phyloP scores from a whole-genome alignment of 2,888 invertebrate genomes.

The Drosophila buzzatii region DNA sequence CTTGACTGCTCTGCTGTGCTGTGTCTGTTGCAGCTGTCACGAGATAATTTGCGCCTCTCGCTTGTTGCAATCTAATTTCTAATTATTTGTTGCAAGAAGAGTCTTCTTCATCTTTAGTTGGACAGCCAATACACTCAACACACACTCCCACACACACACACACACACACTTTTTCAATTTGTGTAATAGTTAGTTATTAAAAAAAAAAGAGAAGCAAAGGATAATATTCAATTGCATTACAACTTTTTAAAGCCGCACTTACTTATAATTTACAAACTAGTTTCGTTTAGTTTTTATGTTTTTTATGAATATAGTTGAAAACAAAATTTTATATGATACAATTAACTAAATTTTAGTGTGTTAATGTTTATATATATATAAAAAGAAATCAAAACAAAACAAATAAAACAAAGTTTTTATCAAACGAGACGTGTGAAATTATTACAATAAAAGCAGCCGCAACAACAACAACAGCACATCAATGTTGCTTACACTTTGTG shows the following conservation, averaged over 20 bases:
- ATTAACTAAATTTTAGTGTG: conserved; percentile 63
- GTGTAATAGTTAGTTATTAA: conserved; percentile 55
- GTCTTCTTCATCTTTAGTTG: neutral
- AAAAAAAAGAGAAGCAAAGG: conserved; percentile 1
- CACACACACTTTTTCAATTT: conserved; percentile 35
- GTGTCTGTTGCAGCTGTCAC: conserved; percentile 37
- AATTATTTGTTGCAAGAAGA: neutral
- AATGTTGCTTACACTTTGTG: conserved; percentile 6
- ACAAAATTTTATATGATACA: conserved; percentile 65
- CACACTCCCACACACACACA: conserved; percentile 28
- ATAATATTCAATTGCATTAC: conserved; percentile 15
- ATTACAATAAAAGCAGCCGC: conserved; percentile 45
- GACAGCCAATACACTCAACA: conserved; percentile 20
- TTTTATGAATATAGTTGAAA: conserved; percentile 50
- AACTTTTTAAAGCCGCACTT: conserved; percentile 60
- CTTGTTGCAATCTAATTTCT: neutral
- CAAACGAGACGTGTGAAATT: conserved; percentile 63
- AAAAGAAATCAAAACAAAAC: conserved; percentile 60
- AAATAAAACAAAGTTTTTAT: conserved; percentile 76
- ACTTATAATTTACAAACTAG: conserved; percentile 54
- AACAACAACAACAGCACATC: conserved; percentile 15
- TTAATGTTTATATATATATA: conserved; percentile 54
- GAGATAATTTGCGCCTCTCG: conserved; percentile 8
- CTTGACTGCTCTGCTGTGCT: conserved; percentile 18
- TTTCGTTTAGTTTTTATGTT: conserved; percentile 56